Evolutionary conservation across 2,888 invertebrate genomes (phyloP), one percentile per base, ranked within the genome.

Genomic region (Harpalus rufipes): DNA sequence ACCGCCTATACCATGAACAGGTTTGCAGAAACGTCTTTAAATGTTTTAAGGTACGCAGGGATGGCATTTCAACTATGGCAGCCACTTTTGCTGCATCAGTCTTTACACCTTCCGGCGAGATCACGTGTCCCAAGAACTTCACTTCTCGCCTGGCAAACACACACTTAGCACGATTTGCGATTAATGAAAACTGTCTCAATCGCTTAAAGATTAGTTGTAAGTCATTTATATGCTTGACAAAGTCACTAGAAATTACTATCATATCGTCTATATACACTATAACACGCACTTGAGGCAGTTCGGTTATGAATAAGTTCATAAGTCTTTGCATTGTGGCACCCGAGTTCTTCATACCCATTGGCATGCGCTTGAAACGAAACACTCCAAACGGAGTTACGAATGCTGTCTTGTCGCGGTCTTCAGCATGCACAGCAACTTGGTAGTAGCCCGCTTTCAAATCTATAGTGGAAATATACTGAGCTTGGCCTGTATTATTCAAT

Each of bases 391-490:
- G 80, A 6, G n/a, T n/a, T n/a, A n/a, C n/a, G n/a, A n/a, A n/a
- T n/a, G n/a, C n/a, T n/a, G n/a, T n/a, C n/a, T n/a, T n/a, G n/a
- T n/a, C n/a, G n/a, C n/a, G n/a, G n/a, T n/a, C n/a, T n/a, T n/a
- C n/a, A n/a, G n/a, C n/a, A n/a, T n/a, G n/a, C n/a, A n/a, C n/a
- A n/a, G n/a, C n/a, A n/a, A n/a, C n/a, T n/a, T n/a, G n/a, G n/a
- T n/a, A n/a, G n/a, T n/a, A n/a, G n/a, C n/a, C n/a, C n/a, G n/a
- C n/a, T n/a, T n/a, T n/a, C n/a, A n/a, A n/a, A n/a, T n/a, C n/a
- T n/a, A n/a, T n/a, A n/a, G n/a, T n/a, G n/a, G 82, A 14, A 56
- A 82, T 82, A 8, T 16, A 61, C 5, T 25, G 12, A 0, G 86
- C 21, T 76, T 8, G 12, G 8, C 56, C 56, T 12, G 80, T 61